Conservation (phyloP, 1,140 invertebrate genomes). For the Spodoptera litura region DNA sequence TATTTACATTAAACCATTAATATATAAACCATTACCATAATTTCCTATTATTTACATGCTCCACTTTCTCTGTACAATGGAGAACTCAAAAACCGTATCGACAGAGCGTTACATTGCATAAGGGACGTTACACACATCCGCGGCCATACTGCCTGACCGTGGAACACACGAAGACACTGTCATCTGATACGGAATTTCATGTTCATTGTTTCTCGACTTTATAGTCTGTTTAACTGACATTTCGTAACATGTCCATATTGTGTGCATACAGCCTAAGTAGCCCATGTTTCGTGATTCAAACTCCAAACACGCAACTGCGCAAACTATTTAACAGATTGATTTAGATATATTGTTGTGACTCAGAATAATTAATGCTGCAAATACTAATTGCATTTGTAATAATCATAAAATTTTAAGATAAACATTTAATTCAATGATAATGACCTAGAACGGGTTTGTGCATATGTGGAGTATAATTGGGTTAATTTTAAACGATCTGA, state of each 20-base stretch:
- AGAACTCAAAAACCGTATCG: slow-evolving; percentile 55
- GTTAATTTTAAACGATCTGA: slow-evolving; percentile 46
- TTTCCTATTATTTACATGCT: slow-evolving; percentile 60
- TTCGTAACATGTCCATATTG: slow-evolving; percentile 14
- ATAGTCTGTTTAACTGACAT: slow-evolving; percentile 31
- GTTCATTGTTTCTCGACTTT: slow-evolving; percentile 42
- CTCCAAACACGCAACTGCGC: background rate
- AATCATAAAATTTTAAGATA: slow-evolving; percentile 19
- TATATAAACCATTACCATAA: slow-evolving; percentile 65
- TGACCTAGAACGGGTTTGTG: slow-evolving; percentile 22
- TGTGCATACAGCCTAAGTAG: slow-evolving; percentile 13
- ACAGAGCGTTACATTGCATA: slow-evolving; percentile 46
- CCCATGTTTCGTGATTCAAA: background rate
- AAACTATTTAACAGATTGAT: background rate
- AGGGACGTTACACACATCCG: slow-evolving; percentile 47
- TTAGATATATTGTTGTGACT: background rate
- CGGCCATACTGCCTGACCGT: slow-evolving; percentile 29
- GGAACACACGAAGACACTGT: slow-evolving; percentile 31
- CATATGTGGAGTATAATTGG: slow-evolving; percentile 1
- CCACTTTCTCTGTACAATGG: slow-evolving; percentile 64
- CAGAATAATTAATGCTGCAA: background rate
- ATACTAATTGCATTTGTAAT: slow-evolving; percentile 2
- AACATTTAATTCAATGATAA: slow-evolving; percentile 27
- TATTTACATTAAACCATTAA: slow-evolving; percentile 27
- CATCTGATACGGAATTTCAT: slow-evolving; percentile 40